Evolutionary conservation across 2,797 vertebrate species (phyloP).

Genomic region (Micromesistius poutassou): DNA sequence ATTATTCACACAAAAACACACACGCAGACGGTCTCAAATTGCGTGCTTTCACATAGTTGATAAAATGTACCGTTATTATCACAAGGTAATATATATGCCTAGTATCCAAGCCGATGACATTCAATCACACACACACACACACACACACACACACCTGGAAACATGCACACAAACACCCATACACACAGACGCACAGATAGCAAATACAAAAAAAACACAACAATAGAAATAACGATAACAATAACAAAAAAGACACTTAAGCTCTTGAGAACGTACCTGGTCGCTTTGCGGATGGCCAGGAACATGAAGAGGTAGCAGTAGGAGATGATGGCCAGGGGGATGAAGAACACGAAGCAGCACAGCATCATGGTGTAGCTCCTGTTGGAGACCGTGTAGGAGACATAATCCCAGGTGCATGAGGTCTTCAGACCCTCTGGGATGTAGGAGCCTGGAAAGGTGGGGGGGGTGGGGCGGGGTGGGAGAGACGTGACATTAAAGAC

Average conservation of each 20-base stretch:
- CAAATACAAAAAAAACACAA: neutral
- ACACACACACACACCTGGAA: too few species aligned
- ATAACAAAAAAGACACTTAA: too few species aligned
- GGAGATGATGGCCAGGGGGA: slow-evolving; percentile 71
- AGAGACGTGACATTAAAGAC: neutral
- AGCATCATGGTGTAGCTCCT: slow-evolving; percentile 79
- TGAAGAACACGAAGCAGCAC: slow-evolving; percentile 79
- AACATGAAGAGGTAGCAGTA: slow-evolving; percentile 78
- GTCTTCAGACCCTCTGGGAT: slow-evolving; percentile 79
- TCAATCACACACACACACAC: too few species aligned
- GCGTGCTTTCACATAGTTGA: too few species aligned
- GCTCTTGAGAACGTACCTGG: slow-evolving; percentile 54
- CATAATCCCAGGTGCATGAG: slow-evolving; percentile 79
- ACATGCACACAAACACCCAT: too few species aligned
- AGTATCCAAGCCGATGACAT: neutral
- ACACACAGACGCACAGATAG: too few species aligned
- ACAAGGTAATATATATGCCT: too few species aligned
- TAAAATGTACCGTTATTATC: too few species aligned
- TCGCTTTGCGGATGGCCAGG: slow-evolving; percentile 64
- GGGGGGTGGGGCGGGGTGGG: neutral
- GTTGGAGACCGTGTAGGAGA: slow-evolving; percentile 66
- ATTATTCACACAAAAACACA: neutral
- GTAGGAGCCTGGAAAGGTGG: slow-evolving; percentile 68
- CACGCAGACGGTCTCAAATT: neutral
- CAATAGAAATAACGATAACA: neutral